These are phyloP conservation scores for Microcebus murinus DNA, from an alignment of 2,113 vertebrate species.

Conservation along the genomic window DNA sequence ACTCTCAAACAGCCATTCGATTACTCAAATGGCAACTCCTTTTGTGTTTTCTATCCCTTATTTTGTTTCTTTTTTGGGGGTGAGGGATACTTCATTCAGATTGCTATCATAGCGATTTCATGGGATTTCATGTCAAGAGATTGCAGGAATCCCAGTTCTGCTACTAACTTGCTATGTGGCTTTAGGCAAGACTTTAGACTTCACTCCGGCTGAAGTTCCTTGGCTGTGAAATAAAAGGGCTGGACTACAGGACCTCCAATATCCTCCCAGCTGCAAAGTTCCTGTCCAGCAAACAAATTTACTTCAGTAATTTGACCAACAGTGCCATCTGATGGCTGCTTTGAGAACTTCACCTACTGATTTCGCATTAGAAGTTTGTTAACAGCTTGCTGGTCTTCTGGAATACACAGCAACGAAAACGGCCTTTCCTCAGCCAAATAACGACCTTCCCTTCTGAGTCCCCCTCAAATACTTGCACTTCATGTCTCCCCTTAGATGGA, in stretches of 20 bases:
- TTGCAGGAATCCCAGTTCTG: neutral
- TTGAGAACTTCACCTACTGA: neutral
- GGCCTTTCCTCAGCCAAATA: no score
- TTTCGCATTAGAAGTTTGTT: accelerated
- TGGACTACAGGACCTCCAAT: accelerated
- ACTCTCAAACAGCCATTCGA: no score
- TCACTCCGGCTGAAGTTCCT: neutral
- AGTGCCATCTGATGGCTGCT: constrained; percentile 47
- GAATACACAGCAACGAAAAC: accelerated
- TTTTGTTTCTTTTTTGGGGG: neutral
- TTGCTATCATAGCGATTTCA: neutral
- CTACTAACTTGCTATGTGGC: neutral
- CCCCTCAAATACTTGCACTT: neutral
- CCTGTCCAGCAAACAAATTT: accelerated
- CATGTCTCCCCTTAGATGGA: neutral
- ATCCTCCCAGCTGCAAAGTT: neutral
- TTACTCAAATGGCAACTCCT: neutral
- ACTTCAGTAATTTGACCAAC: constrained; percentile 32
- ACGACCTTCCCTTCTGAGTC: neutral
- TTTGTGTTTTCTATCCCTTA: neutral
- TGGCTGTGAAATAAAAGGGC: neutral
- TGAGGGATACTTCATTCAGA: neutral
- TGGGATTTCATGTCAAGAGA: neutral
- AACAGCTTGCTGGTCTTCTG: accelerated
- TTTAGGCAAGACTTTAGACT: neutral